phyloP scores from a whole-genome alignment of 2,888 invertebrate genomes.

The Thelaira solivaga region DNA sequence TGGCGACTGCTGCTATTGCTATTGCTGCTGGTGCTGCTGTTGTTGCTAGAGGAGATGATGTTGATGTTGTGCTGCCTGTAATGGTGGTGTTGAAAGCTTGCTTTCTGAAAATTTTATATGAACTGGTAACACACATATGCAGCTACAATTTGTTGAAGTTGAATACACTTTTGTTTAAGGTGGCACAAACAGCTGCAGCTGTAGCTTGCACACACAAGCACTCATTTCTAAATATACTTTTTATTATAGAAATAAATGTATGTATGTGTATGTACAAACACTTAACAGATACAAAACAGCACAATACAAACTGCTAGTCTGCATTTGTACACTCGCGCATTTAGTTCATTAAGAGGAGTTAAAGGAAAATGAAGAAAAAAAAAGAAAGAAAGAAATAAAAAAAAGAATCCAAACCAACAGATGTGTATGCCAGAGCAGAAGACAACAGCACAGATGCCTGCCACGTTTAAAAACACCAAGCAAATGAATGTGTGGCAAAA shows the following conservation, averaged over 20 bases:
- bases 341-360: not conserved
- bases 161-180: slow-evolving; percentile 45
- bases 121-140: not conserved
- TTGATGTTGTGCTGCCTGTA: slow-evolving; percentile 1
- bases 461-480: slow-evolving; percentile 34
- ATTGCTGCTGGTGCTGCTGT: not conserved
- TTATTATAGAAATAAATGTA: not conserved
- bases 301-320: not conserved
- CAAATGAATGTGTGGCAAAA: not conserved
- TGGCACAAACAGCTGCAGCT: slow-evolving; percentile 49
- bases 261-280: not conserved
- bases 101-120: slow-evolving; percentile 36
- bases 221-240: not conserved
- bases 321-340: not conserved
- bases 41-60: not conserved
- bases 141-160: slow-evolving; percentile 38
- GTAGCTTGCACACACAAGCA: not conserved
- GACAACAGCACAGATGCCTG: slow-evolving; percentile 47
- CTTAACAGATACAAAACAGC: not conserved
- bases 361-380: not conserved
- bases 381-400: not conserved
- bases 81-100: slow-evolving; percentile 47
- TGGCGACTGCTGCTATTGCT: not conserved
- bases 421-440: slow-evolving; percentile 34
- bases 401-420: slow-evolving; percentile 40